phyloP scores from a whole-genome alignment of 2,113 vertebrate species.

The Micromys minutus region DNA sequence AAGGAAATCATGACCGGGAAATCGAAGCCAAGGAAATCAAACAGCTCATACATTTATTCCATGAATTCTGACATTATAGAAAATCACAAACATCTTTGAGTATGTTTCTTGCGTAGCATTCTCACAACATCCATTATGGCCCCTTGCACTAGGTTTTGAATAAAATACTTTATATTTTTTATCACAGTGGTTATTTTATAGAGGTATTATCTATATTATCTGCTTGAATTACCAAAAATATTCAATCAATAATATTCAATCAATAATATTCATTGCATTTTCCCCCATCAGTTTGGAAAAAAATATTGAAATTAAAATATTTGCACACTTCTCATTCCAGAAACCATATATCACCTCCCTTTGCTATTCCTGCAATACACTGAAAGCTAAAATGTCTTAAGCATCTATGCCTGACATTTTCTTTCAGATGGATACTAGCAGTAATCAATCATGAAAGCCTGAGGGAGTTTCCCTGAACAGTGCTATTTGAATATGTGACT shows the following conservation, averaged over 20 bases:
- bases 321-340: neutral
- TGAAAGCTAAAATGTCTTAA: conserved; percentile 62
- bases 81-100: neutral
- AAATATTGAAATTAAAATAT: neutral
- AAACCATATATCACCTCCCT: conserved; percentile 18
- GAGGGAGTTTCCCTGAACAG: conserved; percentile 58
- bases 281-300: neutral
- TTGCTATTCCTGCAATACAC: conserved; percentile 37
- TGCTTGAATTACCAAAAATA: neutral
- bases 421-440: conserved; percentile 68
- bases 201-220: neutral
- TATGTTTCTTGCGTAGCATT: neutral
- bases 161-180: neutral
- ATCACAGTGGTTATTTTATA: neutral
- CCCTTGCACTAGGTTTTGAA: neutral
- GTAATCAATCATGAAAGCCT: conserved; percentile 73
- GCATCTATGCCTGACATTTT: conserved; percentile 68
- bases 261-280: neutral
- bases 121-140: fast-evolving
- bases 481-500: conserved; percentile 59
- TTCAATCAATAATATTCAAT: conserved; percentile 24
- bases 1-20: neutral
- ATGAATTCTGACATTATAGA: neutral
- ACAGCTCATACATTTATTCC: neutral
- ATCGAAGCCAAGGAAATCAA: neutral